Base-by-base conservation (phyloP, 2,113 vertebrate species). In the Corvus cornix region DNA sequence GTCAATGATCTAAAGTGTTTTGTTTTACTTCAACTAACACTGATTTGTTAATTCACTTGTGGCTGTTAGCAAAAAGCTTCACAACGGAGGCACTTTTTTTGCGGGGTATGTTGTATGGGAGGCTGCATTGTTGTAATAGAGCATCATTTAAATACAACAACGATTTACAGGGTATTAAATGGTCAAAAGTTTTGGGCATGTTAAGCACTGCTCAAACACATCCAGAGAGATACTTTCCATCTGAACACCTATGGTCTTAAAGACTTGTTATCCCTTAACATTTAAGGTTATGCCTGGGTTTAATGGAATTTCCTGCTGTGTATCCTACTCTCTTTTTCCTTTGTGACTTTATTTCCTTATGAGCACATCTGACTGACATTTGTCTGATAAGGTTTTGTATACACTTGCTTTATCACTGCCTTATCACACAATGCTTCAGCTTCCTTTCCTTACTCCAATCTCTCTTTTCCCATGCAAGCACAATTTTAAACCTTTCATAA, bases 401-500 rank as follows among this genome's bases (percentile, higher is more conserved):
- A 68, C 17, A 13, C 20, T 63, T 64, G 26, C 43, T n/a, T 37
- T 93, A 90, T 87, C 48, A 39, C 49, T 77, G 49, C 39, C 41
- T 87, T 92, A 60, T 44, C 74, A 77, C 63, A 41, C 31, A 81
- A 48, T 1, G 26, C 43, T 27, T 77, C 63, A 44, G 35, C 44
- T 92, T 76, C 63, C 43, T 92, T 74, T 80, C 46, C 41, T 78
- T 49, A 9, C 53, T 87, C 22, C 31, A 56, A 6, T 44, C 49
- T 87, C 74, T 43, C 41, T 77, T 83, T 80, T 53, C 24, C 46
- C n/a, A 46, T 37, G 37, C 43, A 74, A 91, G 17, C 64, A 16
- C 44, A 58, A 56, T 86, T 90, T 73, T 75, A 80, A 88, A 87
- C 28, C 46, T 86, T 92, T 92, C 75, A 86, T 74, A 90, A 95